Percentiles rank a stretch among this genome's conserved stretches.
Evolutionary conservation across 1,140 invertebrate genomes (phyloP).

Genomic region (Eulimnadia texana): DNA sequence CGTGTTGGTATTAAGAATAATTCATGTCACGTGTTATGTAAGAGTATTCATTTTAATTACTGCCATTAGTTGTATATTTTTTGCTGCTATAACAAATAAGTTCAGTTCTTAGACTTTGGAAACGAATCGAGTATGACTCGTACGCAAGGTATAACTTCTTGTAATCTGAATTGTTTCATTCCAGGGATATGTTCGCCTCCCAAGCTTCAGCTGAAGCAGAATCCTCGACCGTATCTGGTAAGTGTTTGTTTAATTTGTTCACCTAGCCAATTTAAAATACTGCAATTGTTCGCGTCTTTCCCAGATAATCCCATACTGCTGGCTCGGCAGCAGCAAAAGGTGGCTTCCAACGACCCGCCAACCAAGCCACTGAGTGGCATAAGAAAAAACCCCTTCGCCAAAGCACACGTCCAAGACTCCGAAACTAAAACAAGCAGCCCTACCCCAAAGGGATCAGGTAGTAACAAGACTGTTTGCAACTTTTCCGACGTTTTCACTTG

Average conservation of each 20-base stretch:
- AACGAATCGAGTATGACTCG: too few relatives aligned
- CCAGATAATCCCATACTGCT: constrained; percentile 10
- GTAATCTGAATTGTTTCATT: background rate
- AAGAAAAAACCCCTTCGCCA: constrained; percentile 12
- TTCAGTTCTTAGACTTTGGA: too few relatives aligned
- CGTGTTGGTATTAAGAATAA: too few relatives aligned
- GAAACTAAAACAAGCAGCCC: background rate
- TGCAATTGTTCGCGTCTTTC: background rate
- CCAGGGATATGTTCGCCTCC: constrained; percentile 10
- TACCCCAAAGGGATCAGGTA: background rate
- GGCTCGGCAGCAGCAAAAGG: background rate
- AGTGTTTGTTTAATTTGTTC: background rate
- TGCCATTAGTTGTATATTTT: background rate
- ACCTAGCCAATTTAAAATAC: too few relatives aligned
- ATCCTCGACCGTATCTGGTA: background rate
- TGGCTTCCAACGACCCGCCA: background rate
- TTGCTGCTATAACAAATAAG: too few relatives aligned
- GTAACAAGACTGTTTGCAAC: too few relatives aligned
- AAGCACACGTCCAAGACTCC: background rate
- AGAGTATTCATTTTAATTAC: background rate
- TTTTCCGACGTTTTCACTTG: too few relatives aligned
- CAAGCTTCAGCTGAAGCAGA: background rate
- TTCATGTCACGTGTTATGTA: too few relatives aligned
- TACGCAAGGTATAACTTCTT: too few relatives aligned
- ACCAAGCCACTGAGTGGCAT: background rate